Conservation (phyloP, 2,797 vertebrate genomes). For the Labroides dimidiatus region DNA sequence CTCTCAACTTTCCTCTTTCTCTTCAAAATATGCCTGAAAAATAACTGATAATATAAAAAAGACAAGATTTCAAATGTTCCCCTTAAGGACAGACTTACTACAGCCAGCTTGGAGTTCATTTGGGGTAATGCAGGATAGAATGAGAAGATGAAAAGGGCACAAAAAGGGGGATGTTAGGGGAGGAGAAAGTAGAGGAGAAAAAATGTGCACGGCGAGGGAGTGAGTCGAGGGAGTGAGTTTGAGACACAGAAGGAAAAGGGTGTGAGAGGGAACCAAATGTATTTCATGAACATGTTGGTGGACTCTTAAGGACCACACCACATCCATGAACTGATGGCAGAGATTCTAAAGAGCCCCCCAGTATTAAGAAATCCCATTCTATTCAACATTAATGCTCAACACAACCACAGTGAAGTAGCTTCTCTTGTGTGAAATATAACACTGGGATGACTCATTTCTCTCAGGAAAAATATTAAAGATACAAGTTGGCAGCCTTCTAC, state of each 20-base stretch:
- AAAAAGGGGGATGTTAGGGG: slow-evolving; percentile 32
- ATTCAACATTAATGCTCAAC: slow-evolving; percentile 51
- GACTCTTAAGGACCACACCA: too few relatives aligned
- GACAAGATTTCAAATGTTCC: neutral
- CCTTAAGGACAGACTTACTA: slow-evolving; percentile 19
- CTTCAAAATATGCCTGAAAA: neutral
- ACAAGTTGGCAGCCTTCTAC: slow-evolving; percentile 71
- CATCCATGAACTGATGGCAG: slow-evolving; percentile 13
- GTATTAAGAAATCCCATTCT: slow-evolving; percentile 19
- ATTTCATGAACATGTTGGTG: slow-evolving; percentile 49
- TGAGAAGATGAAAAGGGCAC: slow-evolving; percentile 44
- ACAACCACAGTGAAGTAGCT: slow-evolving; percentile 46
- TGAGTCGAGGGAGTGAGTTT: neutral
- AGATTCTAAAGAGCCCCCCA: slow-evolving; percentile 42
- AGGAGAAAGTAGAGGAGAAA: slow-evolving; percentile 53
- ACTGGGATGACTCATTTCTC: slow-evolving; percentile 68
- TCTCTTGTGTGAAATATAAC: slow-evolving; percentile 57
- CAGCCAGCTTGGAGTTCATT: slow-evolving; percentile 42
- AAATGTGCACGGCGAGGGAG: slow-evolving; percentile 25
- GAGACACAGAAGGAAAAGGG: slow-evolving; percentile 12
- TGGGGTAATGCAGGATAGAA: slow-evolving; percentile 47
- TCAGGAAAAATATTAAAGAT: slow-evolving; percentile 68
- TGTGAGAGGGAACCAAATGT: neutral
- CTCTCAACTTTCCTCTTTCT: too few relatives aligned
- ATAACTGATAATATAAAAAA: neutral